Evolutionary conservation across 1,140 invertebrate genomes (phyloP), one percentile per base, ranked within the genome.

Genomic region (Listronotus bonariensis): DNA sequence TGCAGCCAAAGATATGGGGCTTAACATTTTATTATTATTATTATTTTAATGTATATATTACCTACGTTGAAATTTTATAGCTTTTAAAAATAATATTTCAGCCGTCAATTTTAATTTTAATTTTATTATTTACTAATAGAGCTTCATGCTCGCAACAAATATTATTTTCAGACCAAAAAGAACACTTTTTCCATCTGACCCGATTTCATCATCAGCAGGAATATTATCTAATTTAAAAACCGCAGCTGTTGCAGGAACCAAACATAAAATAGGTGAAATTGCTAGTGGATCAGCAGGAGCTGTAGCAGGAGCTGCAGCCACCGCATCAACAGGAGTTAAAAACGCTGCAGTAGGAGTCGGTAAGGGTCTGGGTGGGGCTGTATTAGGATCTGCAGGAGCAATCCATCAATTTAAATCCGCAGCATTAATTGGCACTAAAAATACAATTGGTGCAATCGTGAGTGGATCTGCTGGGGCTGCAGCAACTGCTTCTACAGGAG

Each of bases 381-480:
- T 45, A 14, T 17, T 45, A 7, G 42, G 42, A 45, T 42, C 41
- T 10, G 17, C 54, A 14, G 41, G 51, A 38, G 51, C 32, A 8
- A 40, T 54, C 8, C n/a, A 38, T 5, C 75, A 76, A 49, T 61
- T 82, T 6, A 79, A 80, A 60, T 76, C 76, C 5, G 79, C 79
- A 40, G 77, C 82, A 15, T 77, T 79, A 0, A 77, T 81, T 15
- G 82, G 82, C 0, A 68, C 87, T 34, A 78, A 82, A 59, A 81
- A 79, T 36, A 12, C 12, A 42, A 12, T 41, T 3, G 20, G 20
- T 26, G 6, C 40, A 42, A 15, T 55, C 11, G 53, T 18, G 7
- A 41, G 20, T 42, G 52, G 52, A 14, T 54, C 46, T 11, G 46
- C 46, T 3, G 9, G 7, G 11, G n/a, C 31, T 49, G 20, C n/a